These are phyloP conservation scores for Syncerus caffer DNA, from an alignment of 2,797 vertebrate species.

Conservation along the genomic window DNA sequence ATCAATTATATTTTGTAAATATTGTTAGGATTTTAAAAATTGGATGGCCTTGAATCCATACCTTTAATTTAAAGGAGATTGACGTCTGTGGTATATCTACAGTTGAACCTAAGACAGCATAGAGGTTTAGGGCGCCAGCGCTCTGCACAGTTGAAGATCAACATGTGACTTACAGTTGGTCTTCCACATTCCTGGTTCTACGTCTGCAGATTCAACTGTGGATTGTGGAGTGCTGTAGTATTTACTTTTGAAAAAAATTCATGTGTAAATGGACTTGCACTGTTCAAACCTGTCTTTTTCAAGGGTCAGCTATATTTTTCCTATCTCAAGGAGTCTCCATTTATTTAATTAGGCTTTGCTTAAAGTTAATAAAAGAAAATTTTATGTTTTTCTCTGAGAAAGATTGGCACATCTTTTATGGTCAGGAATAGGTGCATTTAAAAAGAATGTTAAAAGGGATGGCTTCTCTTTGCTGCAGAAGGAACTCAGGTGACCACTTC, in stretches of 20 bases:
- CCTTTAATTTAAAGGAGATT: neutral
- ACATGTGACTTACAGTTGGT: neutral
- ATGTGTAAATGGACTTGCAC: neutral
- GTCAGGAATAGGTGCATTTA: neutral
- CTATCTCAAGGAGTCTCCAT: neutral
- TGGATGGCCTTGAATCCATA: neutral
- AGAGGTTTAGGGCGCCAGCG: neutral
- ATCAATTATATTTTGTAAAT: neutral
- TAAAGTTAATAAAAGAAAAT: neutral
- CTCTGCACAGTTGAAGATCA: neutral
- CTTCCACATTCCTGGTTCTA: neutral
- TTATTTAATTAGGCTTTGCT: neutral
- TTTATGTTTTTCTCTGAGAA: neutral
- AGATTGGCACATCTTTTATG: neutral
- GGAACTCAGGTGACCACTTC: neutral
- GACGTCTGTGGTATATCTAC: neutral
- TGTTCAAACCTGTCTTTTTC: neutral
- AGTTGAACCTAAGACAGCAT: neutral
- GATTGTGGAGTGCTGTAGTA: neutral
- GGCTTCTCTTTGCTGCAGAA: neutral
- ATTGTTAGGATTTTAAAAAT: neutral
- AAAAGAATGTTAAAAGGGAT: neutral
- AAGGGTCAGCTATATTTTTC: neutral
- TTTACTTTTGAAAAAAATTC: neutral
- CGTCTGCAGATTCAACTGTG: neutral